Base-by-base conservation (phyloP, 23 tunicate species). In the Oikopleura albicans region DNA sequence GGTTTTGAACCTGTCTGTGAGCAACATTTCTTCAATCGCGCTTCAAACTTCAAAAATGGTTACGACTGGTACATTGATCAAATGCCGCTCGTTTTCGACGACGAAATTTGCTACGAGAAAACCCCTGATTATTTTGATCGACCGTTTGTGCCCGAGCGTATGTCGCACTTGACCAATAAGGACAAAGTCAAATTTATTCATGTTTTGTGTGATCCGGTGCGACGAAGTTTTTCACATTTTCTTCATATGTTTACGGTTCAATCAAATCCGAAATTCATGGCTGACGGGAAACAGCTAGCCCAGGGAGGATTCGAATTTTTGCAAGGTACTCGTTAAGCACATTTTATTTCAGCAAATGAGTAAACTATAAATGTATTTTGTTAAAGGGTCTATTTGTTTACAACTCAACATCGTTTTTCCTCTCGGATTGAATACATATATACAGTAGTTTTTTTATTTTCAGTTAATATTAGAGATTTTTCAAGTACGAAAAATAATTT, bases 61-160 rank as follows among this genome's bases (percentile, higher is more conserved):
- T 71, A 71, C 79, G 27, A 4, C 35, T 71, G 79, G 79, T 71
- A 71, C 31, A 22, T 71, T 2, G 35, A 29, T 71, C 34, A 71
- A 29, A 71, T 71, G 79, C 79, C 79, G 33, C 79, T 71, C 31
- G 35, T 29, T 71, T 71, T 12, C 37, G 37, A 71, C 2, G 79
- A 71, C 31, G 79, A 71, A 29, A 37, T 71, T 71, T 71, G 79
- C 79, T 71, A 71, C 79, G 79, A 71, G 37, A 71, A 71, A 71
- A 71, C 79, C 2, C 79, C 79, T 2, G 79, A 71, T 37, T 71
- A 71, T 29, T 71, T 71, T 29, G 79, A 71, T 31, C 79, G 79
- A 31, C 79, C 79, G 31, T 71, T 71, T 71, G 79, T 71, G 28
- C 79, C 79, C 4, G 79, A 71, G 31, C 28, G 79, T 22, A 71